These are phyloP conservation scores for Panthera leo DNA, from an alignment of 2,113 vertebrate genomes.

Conservation along the genomic window DNA sequence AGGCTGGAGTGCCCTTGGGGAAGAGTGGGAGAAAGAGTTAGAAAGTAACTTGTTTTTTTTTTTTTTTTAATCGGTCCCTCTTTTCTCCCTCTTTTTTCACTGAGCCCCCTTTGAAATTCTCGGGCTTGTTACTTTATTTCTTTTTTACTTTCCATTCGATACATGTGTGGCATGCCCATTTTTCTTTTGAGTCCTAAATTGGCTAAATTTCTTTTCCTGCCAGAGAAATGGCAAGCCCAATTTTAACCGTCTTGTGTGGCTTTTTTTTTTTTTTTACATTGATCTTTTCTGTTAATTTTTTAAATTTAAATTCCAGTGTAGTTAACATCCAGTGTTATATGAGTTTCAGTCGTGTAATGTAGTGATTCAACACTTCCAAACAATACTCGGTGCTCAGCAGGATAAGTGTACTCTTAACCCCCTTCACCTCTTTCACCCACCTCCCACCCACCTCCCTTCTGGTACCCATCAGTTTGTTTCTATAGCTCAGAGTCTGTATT, in stretches of 20 bases:
- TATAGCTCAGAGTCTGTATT: neutral
- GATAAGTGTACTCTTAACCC: neutral
- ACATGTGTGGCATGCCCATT: neutral
- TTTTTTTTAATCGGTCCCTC: neutral
- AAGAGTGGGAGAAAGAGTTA: neutral
- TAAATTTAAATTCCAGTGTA: neutral
- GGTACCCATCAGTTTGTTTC: neutral
- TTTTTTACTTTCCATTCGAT: conserved; percentile 56
- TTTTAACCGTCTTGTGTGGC: neutral
- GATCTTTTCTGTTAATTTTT: neutral
- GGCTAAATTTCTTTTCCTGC: conserved; percentile 15
- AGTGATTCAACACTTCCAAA: neutral
- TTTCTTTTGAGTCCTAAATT: conserved; percentile 42
- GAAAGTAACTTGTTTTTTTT: neutral
- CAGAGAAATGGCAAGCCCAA: neutral
- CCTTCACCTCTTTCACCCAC: neutral
- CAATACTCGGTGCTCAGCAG: neutral
- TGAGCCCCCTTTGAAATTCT: conserved; percentile 21
- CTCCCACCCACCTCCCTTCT: neutral
- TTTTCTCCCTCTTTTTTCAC: neutral
- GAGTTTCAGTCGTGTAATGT: neutral
- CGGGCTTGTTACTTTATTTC: neutral
- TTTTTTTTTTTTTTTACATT: neutral
- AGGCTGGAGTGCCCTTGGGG: neutral
- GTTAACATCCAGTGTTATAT: neutral